Evolutionary conservation across 2,797 vertebrate genomes (phyloP).

Genomic region (Rhabdomys pumilio): DNA sequence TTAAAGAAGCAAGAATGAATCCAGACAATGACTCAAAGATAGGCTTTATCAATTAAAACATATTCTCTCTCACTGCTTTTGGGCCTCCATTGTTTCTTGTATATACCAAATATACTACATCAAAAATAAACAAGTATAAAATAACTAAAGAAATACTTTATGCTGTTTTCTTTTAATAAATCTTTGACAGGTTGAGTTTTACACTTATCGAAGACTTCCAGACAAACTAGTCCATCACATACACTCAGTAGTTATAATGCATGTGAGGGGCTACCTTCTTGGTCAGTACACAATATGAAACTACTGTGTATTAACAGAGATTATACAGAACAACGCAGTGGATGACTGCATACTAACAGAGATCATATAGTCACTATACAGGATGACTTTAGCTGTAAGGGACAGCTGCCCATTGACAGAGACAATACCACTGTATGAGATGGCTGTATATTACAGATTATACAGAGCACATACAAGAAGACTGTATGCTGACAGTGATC

Average conservation of each 20-base stretch:
- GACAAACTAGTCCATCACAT: not conserved
- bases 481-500: slow-evolving; percentile 13
- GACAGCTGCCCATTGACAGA: not conserved
- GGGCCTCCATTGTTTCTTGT: not conserved
- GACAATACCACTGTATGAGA: not conserved
- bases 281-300: not conserved
- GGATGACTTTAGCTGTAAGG: not conserved
- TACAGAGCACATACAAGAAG: not conserved
- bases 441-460: not conserved
- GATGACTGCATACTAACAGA: not conserved
- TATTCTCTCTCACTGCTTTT: not conserved
- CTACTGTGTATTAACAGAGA: not conserved
- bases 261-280: not conserved
- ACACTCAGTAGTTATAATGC: not conserved
- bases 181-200: slow-evolving; percentile 1
- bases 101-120: slow-evolving; percentile 42
- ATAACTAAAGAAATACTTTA: slow-evolving; percentile 35
- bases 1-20: slow-evolving; percentile 52
- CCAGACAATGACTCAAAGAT: not conserved
- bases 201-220: not conserved
- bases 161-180: not conserved
- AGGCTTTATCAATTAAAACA: not conserved
- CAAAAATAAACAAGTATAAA: slow-evolving; percentile 23
- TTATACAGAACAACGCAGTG: not conserved
- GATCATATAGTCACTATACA: not conserved